Conservation (phyloP, 2,113 vertebrate genomes). For the Nibea coibor region DNA sequence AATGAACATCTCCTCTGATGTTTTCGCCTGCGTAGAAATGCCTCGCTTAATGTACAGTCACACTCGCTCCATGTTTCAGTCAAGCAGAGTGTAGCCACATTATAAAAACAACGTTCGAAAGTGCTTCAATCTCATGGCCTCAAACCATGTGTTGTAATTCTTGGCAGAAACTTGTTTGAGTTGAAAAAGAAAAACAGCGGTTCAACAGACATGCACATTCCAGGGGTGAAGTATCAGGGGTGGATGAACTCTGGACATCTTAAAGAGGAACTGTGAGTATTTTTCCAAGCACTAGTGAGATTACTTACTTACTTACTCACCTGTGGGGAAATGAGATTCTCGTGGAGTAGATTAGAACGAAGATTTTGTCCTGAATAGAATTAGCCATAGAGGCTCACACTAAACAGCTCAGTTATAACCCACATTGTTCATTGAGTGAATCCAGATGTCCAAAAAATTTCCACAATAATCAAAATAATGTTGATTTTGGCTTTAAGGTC, state of each 20-base stretch:
- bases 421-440: slow-evolving; percentile 22
- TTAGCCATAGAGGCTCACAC: slow-evolving; percentile 1
- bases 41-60: slow-evolving; percentile 4
- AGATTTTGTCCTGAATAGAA: slow-evolving; percentile 12
- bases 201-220: slow-evolving; percentile 36
- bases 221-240: slow-evolving; percentile 5
- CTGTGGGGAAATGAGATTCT: background rate
- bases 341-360: slow-evolving; percentile 12
- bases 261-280: slow-evolving; percentile 22
- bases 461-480: slow-evolving; percentile 14
- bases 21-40: slow-evolving; percentile 35
- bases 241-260: slow-evolving; percentile 30
- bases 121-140: slow-evolving; percentile 38
- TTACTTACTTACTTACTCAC: background rate
- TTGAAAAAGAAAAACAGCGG: slow-evolving; percentile 28
- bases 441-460: slow-evolving; percentile 37
- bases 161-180: slow-evolving; percentile 48
- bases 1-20: slow-evolving; percentile 59
- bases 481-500: slow-evolving; percentile 29
- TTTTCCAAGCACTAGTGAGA: slow-evolving; percentile 3
- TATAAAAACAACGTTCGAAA: slow-evolving; percentile 38
- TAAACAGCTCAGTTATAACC: slow-evolving; percentile 5
- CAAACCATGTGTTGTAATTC: slow-evolving; percentile 45
- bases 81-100: slow-evolving; percentile 30
- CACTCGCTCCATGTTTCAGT: slow-evolving; percentile 1